phyloP scores from a whole-genome alignment of 2,113 vertebrate genomes.

The Lepisosteus oculatus region DNA sequence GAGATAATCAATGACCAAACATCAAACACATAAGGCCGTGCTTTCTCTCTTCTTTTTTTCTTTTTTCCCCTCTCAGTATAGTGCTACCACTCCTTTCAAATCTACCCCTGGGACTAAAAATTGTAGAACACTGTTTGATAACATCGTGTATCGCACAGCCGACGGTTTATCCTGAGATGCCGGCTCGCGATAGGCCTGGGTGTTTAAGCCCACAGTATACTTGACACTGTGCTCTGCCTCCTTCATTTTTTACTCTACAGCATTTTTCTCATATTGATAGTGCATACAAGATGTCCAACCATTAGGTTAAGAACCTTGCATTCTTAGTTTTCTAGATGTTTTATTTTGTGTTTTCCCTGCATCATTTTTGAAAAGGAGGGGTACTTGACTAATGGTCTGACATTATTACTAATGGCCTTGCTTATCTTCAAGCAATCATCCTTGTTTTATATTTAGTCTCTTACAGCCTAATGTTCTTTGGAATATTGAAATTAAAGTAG shows the following conservation, averaged over 20 bases:
- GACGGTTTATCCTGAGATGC: slow-evolving; percentile 77
- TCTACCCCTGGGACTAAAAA: slow-evolving; percentile 71
- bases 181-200: slow-evolving; percentile 61
- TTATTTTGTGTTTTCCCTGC: no score
- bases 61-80: slow-evolving; percentile 55
- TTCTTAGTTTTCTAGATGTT: no score
- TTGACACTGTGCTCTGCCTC: slow-evolving; percentile 38
- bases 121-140: slow-evolving; percentile 73
- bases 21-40: slow-evolving; percentile 31
- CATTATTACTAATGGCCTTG: no score
- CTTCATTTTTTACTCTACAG: slow-evolving; percentile 23
- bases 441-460: no score
- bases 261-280: slow-evolving; percentile 24
- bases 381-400: no score
- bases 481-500: no score
- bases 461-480: no score
- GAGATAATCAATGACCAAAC: slow-evolving; percentile 37
- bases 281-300: slow-evolving; percentile 21
- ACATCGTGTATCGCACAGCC: slow-evolving; percentile 72
- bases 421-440: no score
- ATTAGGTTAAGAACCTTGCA: no score
- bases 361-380: no score
- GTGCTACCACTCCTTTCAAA: slow-evolving; percentile 78
- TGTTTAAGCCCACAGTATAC: slow-evolving; percentile 50
- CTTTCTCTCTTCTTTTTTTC: slow-evolving; percentile 19